phyloP scores from a whole-genome alignment of 2,113 vertebrate genomes.

The Noctilio leporinus region DNA sequence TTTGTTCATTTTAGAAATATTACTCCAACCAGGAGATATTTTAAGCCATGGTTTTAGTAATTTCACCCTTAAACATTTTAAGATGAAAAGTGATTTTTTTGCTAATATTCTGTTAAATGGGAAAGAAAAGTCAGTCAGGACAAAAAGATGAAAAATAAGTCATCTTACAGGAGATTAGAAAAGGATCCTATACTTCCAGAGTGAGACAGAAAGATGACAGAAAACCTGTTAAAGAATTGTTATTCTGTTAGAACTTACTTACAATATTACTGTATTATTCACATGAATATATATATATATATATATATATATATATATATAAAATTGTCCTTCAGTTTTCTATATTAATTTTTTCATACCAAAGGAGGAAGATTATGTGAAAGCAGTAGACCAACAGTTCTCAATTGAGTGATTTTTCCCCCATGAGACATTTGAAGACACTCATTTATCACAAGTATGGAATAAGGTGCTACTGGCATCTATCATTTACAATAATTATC shows the following conservation, averaged over 20 bases:
- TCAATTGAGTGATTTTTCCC: not conserved
- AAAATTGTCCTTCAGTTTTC: not conserved
- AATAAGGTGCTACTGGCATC: not conserved
- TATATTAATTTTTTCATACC: not conserved
- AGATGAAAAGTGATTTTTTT: not conserved
- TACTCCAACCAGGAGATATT: not conserved
- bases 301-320: too few species aligned
- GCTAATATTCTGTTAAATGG: not conserved
- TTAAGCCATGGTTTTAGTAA: conserved; percentile 1
- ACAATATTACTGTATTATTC: not conserved
- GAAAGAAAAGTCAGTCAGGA: not conserved
- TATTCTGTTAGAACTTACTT: not conserved
- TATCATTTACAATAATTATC: not conserved
- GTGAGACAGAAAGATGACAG: not conserved
- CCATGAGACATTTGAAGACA: not conserved
- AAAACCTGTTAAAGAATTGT: not conserved
- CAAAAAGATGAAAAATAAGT: not conserved
- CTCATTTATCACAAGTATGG: not conserved
- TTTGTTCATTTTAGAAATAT: not conserved
- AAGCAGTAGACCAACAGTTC: not conserved
- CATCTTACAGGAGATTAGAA: not conserved
- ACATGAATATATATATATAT: not conserved
- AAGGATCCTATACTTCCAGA: not conserved
- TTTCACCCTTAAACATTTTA: not conserved
- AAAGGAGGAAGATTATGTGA: not conserved